phyloP scores from a whole-genome alignment of 2,888 invertebrate species.

The Acanthoscelides obtectus region DNA sequence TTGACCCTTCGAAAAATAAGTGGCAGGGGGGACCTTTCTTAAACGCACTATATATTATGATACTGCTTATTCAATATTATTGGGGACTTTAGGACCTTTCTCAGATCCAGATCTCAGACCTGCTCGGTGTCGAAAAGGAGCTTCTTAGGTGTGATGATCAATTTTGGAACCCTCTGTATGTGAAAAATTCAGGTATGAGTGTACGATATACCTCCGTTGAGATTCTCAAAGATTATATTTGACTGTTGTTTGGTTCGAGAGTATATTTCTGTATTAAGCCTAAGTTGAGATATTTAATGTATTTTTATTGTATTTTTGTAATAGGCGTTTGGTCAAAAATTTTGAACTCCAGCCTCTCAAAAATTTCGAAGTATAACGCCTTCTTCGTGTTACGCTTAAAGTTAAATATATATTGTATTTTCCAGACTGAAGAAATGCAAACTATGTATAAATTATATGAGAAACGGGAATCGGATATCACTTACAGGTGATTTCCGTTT shows the following conservation, averaged over 20 bases:
- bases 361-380: conserved; percentile 29
- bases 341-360: conserved; percentile 45
- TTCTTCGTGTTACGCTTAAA: conserved; percentile 21
- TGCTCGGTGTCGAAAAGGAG: no score
- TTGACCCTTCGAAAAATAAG: no score
- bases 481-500: conserved; percentile 13
- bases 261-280: conserved; percentile 7
- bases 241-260: conserved; percentile 5
- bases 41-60: no score
- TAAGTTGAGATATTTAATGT: conserved; percentile 9
- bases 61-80: no score
- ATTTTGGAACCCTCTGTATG: neutral
- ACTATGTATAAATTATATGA: conserved; percentile 9
- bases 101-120: no score
- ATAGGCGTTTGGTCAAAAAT: conserved; percentile 25
- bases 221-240: conserved; percentile 2
- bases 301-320: conserved; percentile 11
- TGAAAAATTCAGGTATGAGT: neutral
- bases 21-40: no score
- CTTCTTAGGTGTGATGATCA: no score
- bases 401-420: conserved; percentile 21
- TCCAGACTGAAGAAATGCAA: conserved; percentile 25
- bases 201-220: neutral
- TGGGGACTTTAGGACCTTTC: no score
- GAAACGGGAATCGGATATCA: conserved; percentile 8